Evolutionary conservation across 2,888 invertebrate species (phyloP).

Genomic region (Labia minor): DNA sequence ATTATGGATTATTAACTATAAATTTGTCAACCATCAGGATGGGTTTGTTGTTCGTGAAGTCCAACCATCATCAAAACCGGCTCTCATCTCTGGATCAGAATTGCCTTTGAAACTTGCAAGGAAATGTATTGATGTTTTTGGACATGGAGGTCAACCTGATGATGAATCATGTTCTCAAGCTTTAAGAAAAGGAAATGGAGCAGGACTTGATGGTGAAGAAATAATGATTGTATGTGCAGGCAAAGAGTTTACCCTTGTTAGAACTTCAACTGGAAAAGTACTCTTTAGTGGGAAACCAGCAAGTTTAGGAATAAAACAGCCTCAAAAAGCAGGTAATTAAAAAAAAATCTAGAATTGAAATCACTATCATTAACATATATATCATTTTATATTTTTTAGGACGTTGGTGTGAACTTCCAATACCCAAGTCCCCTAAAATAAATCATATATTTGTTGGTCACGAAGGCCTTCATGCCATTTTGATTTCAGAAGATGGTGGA

Average conservation of each 20-base stretch:
- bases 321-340: constrained; percentile 25
- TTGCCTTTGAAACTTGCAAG: constrained; percentile 64
- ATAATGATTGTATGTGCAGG: constrained; percentile 66
- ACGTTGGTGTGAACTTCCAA: constrained; percentile 42
- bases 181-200: constrained; percentile 51
- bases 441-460: constrained; percentile 79
- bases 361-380: too few species aligned
- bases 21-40: too few species aligned
- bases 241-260: constrained; percentile 80
- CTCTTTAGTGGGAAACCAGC: constrained; percentile 79
- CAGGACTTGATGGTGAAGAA: constrained; percentile 77
- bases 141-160: constrained; percentile 54
- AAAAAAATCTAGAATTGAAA: neutral
- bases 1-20: too few species aligned
- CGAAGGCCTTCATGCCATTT: constrained; percentile 81
- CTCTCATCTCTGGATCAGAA: constrained; percentile 46
- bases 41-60: constrained; percentile 67
- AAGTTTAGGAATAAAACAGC: constrained; percentile 68
- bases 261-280: constrained; percentile 76
- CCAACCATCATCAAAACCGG: constrained; percentile 49
- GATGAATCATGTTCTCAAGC: constrained; percentile 45
- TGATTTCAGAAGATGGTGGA: constrained; percentile 86
- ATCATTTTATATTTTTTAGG: constrained; percentile 15
- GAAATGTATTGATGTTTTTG: constrained; percentile 67
- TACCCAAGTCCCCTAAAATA: constrained; percentile 62